phyloP scores from a whole-genome alignment of 2,113 vertebrate species.

The Semicossyphus pulcher region DNA sequence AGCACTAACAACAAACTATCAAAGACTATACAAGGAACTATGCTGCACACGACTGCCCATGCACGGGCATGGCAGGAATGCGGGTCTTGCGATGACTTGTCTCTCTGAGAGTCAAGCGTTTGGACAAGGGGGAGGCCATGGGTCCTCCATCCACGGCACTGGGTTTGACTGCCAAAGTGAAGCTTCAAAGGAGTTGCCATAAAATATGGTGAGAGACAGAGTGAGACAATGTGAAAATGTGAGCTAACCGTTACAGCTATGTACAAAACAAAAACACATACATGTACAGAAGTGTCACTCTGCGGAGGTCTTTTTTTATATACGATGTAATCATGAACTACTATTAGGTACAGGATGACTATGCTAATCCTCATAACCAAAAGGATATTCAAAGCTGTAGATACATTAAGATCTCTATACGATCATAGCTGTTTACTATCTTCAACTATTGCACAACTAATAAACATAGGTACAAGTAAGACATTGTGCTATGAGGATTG shows the following conservation, averaged over 20 bases:
- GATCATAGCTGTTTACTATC: conserved; percentile 80
- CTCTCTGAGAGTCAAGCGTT: conserved; percentile 55
- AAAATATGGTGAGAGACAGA: conserved; percentile 69
- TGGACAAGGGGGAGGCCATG: conserved; percentile 61
- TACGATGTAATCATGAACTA: conserved; percentile 77
- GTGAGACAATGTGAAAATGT: conserved; percentile 77
- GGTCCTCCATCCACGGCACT: conserved; percentile 64
- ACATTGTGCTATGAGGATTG: conserved; percentile 75
- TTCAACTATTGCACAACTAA: conserved; percentile 78
- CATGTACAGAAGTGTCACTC: conserved; percentile 80
- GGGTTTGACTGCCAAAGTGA: conserved; percentile 82
- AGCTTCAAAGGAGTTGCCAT: conserved; percentile 78
- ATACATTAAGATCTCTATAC: conserved; percentile 79
- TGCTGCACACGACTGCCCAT: conserved; percentile 77
- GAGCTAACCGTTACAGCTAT: conserved; percentile 75
- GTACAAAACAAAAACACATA: conserved; percentile 76
- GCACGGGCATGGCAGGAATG: conserved; percentile 57
- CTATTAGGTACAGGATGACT: conserved; percentile 77
- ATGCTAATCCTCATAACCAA: conserved; percentile 81
- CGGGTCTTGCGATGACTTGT: conserved; percentile 50
- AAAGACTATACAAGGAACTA: conserved; percentile 77
- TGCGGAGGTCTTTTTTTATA: conserved; percentile 79
- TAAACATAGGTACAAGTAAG: conserved; percentile 71
- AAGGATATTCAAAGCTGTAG: conserved; percentile 78
- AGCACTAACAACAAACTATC: conserved; percentile 74